A percentile compares a stretch with the other conserved stretches of the same genome.
Evolutionary conservation across 2,888 invertebrate genomes (phyloP).

Genomic region (Acronicta aceris): DNA sequence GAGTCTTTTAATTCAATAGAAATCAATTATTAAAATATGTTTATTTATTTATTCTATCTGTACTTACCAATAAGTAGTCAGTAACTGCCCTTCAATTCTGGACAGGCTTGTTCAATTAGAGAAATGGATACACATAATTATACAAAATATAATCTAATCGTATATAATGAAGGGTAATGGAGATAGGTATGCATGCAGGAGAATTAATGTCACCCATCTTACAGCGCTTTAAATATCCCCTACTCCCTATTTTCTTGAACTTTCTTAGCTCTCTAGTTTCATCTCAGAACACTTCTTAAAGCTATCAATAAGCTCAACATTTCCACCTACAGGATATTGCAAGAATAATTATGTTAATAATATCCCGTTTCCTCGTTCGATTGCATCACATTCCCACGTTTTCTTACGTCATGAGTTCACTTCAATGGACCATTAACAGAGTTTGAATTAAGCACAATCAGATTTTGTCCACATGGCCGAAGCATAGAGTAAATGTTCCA

Average conservation of each 20-base stretch:
- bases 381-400: constrained; percentile 78
- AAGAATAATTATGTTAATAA: constrained; percentile 66
- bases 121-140: too few species aligned
- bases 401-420: constrained; percentile 74
- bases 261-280: constrained; percentile 27
- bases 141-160: too few species aligned
- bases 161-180: too few species aligned
- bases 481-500: constrained; percentile 34
- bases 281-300: constrained; percentile 39
- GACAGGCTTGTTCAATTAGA: too few species aligned
- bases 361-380: constrained; percentile 66
- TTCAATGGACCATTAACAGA: constrained; percentile 72
- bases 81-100: constrained; percentile 7
- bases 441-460: constrained; percentile 64
- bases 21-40: too few species aligned
- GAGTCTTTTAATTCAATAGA: too few species aligned
- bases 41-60: too few species aligned
- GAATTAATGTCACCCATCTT: too few species aligned
- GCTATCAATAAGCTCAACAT: constrained; percentile 51
- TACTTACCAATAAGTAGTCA: too few species aligned
- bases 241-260: constrained; percentile 9
- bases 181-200: too few species aligned
- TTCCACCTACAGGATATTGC: constrained; percentile 65
- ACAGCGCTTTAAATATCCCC: constrained; percentile 4
- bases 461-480: constrained; percentile 72